Conservation (phyloP, 1,140 invertebrate genomes). For the Micrasema minimum region DNA sequence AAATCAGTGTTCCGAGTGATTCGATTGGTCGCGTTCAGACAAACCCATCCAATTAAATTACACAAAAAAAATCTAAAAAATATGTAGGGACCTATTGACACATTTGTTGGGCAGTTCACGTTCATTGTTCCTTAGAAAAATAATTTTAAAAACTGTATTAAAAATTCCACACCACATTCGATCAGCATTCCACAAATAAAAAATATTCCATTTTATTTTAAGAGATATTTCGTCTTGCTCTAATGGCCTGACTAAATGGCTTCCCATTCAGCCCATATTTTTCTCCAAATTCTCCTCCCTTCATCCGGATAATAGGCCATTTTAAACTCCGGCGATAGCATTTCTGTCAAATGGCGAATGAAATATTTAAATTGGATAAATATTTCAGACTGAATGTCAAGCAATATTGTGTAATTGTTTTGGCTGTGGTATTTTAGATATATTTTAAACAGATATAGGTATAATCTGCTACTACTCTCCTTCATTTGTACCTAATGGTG, state of each 20-base stretch:
- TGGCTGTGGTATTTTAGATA: too few relatives aligned
- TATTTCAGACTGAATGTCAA: background rate
- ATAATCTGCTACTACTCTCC: too few relatives aligned
- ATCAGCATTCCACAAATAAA: slow-evolving; percentile 3
- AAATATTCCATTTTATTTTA: background rate
- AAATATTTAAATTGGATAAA: slow-evolving; percentile 17
- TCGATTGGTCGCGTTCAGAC: slow-evolving; percentile 44
- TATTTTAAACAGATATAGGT: too few relatives aligned
- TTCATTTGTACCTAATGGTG: too few relatives aligned
- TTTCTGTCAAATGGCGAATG: slow-evolving; percentile 12
- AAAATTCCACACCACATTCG: too few relatives aligned
- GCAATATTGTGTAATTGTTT: too few relatives aligned
- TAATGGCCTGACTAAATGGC: background rate
- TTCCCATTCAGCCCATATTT: background rate
- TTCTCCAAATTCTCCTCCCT: slow-evolving; percentile 1
- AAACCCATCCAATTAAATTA: slow-evolving; percentile 44
- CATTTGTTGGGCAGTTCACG: too few relatives aligned
- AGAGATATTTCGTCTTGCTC: background rate
- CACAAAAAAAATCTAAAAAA: too few relatives aligned
- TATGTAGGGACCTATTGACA: too few relatives aligned
- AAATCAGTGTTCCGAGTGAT: slow-evolving; percentile 46
- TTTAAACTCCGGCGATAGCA: background rate
- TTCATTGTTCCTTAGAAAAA: too few relatives aligned
- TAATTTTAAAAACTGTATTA: too few relatives aligned
- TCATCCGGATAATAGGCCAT: slow-evolving; percentile 17